Evolutionary conservation across 37 sponge, comb jelly and placozoan species (phyloP), one percentile per base, ranked within the genome.

Genomic region (Bolinopsis microptera): DNA sequence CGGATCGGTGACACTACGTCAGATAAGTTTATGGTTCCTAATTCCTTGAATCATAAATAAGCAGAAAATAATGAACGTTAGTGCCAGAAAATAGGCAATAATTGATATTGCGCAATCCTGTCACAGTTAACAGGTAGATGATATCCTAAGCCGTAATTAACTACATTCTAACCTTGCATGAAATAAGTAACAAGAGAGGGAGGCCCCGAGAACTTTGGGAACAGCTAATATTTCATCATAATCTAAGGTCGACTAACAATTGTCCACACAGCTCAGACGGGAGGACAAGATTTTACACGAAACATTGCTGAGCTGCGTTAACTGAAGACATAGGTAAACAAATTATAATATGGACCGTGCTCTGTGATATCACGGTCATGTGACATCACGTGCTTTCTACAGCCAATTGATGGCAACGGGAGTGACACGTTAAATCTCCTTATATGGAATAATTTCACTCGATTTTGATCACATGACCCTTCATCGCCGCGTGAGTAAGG

Each of bases 311-410:
- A 48, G 61, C 61, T 48, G 61, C 80, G 80, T 32, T 77, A 77
- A 77, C 80, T 77, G 80, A 77, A 32, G 80, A 77, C 80, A 35
- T 18, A 77, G 80, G 33, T 32, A 77, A 77, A 77, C 80, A 77
- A 77, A 77, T 32, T 77, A 13, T 32, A 32, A 32, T 21, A 35
- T 32, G 32, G 37, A 32, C 80, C 27, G 35, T 27, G 80, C 80
- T 32, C 80, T 77, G 80, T 77, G 80, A 32, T 34, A 18, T 77
- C 33, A 77, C 35, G 27, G 35, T 77, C 80, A 77, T 32, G 37
- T 77, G 80, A 16, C 1, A 32, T 32, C 33, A 77, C 37, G 80
- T 77, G 80, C 61, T 48, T 48, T 13, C 13, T 48, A 48, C 61
- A 48, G 61, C 61, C 61, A 48, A 48, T 48, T 48, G 61, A 48